Conservation (phyloP, 2,113 vertebrate genomes). For the Centropus bengalensis region DNA sequence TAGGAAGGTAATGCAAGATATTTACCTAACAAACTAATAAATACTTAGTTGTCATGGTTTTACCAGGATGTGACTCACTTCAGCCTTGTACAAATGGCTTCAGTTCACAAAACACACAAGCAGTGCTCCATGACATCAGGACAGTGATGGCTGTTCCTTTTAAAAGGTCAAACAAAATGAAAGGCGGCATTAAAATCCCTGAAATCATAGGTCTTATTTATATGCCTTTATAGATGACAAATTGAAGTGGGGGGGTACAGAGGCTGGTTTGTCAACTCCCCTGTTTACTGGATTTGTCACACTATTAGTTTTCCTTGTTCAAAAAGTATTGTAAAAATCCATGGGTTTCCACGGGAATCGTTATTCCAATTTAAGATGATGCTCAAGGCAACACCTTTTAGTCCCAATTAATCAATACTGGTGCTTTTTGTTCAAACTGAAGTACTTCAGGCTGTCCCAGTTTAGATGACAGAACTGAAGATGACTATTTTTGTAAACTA, state of each 20-base stretch:
- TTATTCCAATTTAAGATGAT: not conserved
- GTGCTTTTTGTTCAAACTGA: not conserved
- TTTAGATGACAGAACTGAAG: not conserved
- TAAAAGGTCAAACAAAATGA: constrained; percentile 48
- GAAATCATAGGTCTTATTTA: not conserved
- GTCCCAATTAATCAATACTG: not conserved
- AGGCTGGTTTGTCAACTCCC: not conserved
- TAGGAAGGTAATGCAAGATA: constrained; percentile 34
- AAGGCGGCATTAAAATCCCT: not conserved
- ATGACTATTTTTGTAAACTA: not conserved
- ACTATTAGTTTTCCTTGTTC: not conserved
- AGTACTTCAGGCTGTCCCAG: not conserved
- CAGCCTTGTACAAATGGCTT: constrained; percentile 1
- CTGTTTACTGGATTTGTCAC: not conserved
- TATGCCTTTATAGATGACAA: not conserved
- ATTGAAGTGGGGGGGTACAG: not conserved
- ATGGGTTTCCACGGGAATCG: not conserved
- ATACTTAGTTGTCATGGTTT: constrained; percentile 42
- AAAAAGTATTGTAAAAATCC: not conserved
- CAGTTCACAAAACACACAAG: not conserved
- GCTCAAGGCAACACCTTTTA: not conserved
- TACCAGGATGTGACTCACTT: constrained; percentile 64
- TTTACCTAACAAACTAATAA: constrained; percentile 56
- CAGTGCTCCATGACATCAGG: not conserved
- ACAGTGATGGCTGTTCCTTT: not conserved